Base-by-base conservation (phyloP, 2,113 vertebrate genomes). In the Seriola aureovittata region DNA sequence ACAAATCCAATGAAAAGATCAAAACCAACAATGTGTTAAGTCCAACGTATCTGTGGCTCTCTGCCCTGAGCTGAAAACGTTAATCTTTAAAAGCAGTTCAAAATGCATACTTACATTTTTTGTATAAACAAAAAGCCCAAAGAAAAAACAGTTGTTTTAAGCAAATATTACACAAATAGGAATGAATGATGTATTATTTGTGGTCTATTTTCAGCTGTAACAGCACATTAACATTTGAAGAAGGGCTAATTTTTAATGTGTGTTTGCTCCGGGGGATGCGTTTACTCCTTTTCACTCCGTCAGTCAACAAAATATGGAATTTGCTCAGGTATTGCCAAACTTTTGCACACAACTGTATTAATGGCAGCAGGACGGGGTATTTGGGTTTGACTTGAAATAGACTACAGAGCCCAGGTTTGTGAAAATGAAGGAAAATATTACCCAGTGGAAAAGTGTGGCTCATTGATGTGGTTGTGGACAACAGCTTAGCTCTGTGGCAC, bases 1-100 rank as follows among this genome's bases (percentile, higher is more conserved):
- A 16, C n/a, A 59, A 55, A 72, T 32, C 29, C 29, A 14, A 57
- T 62, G 5, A 75, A 73, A 75, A 73, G 13, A 63, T 10, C 14
- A 38, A 76, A 82, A 60, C 25, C 46, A 25, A 17, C 23, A 64
- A 2, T 2, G 8, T 40, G 21, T 64, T 23, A 6, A 29, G 19
- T 63, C 19, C 62, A 64, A 21, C 21, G 21, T 55, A 29, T 16
- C 29, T 62, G 59, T 38, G 8, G 32, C 57, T 59, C 34, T 54
- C 10, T 12, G 4, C 21, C 3, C 55, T 3, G 0, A 50, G 40
- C n/a, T 67, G 17, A 38, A 21, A 34, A 50, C 11, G 0, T n/a
- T 17, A 42, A 23, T 48, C 38, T 72, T 65, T 11, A 69, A 55
- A 69, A 55, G 46, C 59, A 44, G 73, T 3, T 23, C 12, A 68